phyloP scores from a whole-genome alignment of 2,797 vertebrate species.

The Neomorphus geoffroyi region DNA sequence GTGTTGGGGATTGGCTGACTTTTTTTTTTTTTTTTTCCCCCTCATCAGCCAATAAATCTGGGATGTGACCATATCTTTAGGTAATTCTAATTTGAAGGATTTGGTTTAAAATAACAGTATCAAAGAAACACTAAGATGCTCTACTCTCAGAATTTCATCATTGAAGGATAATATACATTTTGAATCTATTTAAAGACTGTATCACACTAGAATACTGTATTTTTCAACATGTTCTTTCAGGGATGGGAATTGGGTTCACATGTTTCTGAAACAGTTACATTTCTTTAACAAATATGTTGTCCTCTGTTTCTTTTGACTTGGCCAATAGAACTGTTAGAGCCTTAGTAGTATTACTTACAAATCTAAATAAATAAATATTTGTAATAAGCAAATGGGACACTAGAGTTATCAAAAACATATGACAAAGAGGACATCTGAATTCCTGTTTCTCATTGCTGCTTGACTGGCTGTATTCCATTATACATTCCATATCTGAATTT shows the following conservation, averaged over 20 bases:
- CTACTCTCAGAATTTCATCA: not conserved
- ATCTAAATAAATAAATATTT: not conserved
- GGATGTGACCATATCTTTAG: not conserved
- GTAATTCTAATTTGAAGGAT: not conserved
- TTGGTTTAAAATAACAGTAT: not conserved
- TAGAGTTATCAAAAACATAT: not conserved
- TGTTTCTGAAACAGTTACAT: not conserved
- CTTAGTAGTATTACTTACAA: not conserved
- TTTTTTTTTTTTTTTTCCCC: too few species aligned
- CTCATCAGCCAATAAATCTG: not conserved
- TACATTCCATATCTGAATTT: conserved; percentile 36
- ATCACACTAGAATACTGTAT: not conserved
- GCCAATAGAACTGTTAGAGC: not conserved
- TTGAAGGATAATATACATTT: not conserved
- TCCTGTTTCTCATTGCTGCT: conserved; percentile 70
- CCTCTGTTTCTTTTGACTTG: not conserved
- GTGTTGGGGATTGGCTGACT: not conserved
- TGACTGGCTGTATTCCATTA: conserved; percentile 59
- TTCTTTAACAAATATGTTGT: not conserved
- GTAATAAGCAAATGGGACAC: not conserved
- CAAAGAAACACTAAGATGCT: not conserved
- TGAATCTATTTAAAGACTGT: not conserved
- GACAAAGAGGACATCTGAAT: conserved; percentile 52
- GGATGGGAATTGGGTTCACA: not conserved
- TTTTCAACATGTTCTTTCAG: not conserved